Evolutionary conservation across 2,113 vertebrate genomes (phyloP).

Genomic region (Abramis brama): DNA sequence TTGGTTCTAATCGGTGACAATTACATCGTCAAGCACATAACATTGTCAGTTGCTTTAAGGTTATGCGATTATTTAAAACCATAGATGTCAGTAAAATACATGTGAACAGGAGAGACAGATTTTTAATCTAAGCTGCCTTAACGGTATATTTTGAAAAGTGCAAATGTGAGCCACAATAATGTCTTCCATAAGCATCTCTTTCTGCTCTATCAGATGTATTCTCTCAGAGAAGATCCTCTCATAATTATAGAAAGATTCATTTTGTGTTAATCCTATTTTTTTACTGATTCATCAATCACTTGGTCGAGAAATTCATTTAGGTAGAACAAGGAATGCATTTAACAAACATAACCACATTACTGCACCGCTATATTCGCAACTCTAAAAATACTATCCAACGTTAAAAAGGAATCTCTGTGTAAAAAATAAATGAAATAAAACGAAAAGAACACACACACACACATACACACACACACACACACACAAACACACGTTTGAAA

Average conservation of each 20-base stretch:
- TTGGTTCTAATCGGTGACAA: neutral
- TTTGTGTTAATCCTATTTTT: constrained; percentile 53
- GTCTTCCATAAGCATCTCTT: constrained; percentile 6
- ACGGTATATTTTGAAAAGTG: constrained; percentile 31
- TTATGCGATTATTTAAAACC: constrained; percentile 6
- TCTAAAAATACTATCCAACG: constrained; percentile 65
- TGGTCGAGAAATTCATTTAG: constrained; percentile 51
- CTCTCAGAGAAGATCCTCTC: constrained; percentile 1
- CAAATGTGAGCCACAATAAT: constrained; percentile 34
- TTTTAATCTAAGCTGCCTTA: constrained; percentile 36
- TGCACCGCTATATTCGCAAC: constrained; percentile 67
- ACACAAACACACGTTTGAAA: constrained; percentile 50
- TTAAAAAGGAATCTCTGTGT: constrained; percentile 54
- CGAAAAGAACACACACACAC: constrained; percentile 56
- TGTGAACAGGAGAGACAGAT: constrained; percentile 15
- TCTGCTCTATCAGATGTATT: neutral
- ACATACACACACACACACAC: constrained; percentile 51
- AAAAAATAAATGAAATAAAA: constrained; percentile 61
- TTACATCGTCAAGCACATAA: constrained; percentile 15
- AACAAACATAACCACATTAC: constrained; percentile 67
- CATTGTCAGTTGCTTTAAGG: constrained; percentile 25
- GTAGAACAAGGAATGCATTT: constrained; percentile 70
- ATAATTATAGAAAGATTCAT: constrained; percentile 50
- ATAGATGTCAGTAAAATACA: constrained; percentile 2
- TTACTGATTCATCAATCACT: constrained; percentile 43